These are phyloP conservation scores for Tenthredo scrophulariae DNA, from an alignment of 2,888 invertebrate species.

Conservation along the genomic window DNA sequence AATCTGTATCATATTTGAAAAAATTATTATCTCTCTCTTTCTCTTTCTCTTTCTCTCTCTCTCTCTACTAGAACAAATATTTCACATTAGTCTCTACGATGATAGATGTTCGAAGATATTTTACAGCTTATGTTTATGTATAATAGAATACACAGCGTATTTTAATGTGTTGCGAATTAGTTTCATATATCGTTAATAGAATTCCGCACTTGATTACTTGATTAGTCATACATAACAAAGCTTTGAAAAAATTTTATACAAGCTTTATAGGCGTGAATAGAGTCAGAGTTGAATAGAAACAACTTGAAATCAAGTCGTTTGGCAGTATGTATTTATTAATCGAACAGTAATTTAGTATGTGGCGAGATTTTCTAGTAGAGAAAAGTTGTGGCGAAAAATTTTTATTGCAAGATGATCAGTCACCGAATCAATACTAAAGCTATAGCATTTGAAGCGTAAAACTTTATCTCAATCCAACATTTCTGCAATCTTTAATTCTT, in stretches of 20 bases:
- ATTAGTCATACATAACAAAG: not conserved
- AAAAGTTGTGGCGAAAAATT: not conserved
- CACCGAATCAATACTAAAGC: not conserved
- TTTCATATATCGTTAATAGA: not conserved
- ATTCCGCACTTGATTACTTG: not conserved
- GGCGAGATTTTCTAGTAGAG: not conserved
- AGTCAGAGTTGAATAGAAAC: not conserved
- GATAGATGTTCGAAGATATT: not conserved
- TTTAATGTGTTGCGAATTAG: not conserved
- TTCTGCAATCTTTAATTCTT: not conserved
- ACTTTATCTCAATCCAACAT: not conserved
- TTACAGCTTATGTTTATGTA: slow-evolving; percentile 9
- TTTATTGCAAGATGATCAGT: not conserved
- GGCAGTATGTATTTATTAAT: not conserved
- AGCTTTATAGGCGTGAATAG: not conserved
- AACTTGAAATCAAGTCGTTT: slow-evolving; percentile 2
- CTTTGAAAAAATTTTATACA: not conserved
- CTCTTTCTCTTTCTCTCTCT: slow-evolving; percentile 34
- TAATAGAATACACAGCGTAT: slow-evolving; percentile 1
- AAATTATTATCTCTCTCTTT: slow-evolving; percentile 35
- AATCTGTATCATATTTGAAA: not conserved
- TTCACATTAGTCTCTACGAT: slow-evolving; percentile 54
- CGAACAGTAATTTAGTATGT: not conserved
- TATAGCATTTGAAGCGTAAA: not conserved
- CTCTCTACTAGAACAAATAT: slow-evolving; percentile 54